Percentiles rank a stretch among this genome's conserved stretches.
These are phyloP conservation scores for Xerus inauris DNA, from an alignment of 2,113 vertebrate species.

Conservation along the genomic window DNA sequence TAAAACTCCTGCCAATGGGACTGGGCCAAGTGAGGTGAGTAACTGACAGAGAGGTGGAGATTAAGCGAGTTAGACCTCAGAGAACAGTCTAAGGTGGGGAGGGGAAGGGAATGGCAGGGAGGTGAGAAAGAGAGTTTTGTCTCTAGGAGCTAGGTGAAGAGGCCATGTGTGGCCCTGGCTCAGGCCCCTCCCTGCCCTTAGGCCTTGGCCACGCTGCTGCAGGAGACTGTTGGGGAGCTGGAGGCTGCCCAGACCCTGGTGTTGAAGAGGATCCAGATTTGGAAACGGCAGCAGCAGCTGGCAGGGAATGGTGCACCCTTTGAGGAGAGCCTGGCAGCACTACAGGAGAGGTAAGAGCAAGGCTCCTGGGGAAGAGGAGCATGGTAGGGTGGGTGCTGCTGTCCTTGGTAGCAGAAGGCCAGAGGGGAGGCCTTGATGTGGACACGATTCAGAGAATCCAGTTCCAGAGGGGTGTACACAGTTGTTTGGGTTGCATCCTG, in stretches of 20 bases:
- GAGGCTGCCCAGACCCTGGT: conserved; percentile 88
- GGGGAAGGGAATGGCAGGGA: not conserved
- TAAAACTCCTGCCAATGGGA: conserved; percentile 62
- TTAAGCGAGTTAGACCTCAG: not conserved
- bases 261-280: conserved; percentile 90
- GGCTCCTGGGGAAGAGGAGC: not conserved
- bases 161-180: not conserved
- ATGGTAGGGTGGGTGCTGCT: not conserved
- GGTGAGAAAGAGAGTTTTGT: not conserved
- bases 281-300: conserved; percentile 95
- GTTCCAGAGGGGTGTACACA: not conserved
- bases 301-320: conserved; percentile 92
- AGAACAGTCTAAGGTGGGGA: not conserved
- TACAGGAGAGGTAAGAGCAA: conserved; percentile 84
- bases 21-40: conserved; percentile 74
- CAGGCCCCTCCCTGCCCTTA: not conserved
- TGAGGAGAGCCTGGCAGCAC: conserved; percentile 89
- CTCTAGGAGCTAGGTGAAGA: not conserved
- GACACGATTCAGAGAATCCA: not conserved
- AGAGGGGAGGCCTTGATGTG: not conserved
- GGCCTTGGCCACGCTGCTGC: conserved; percentile 78
- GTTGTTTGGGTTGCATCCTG: not conserved
- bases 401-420: not conserved
- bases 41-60: not conserved
- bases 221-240: conserved; percentile 87